Base-by-base conservation (phyloP, 2,888 invertebrate genomes). In the Amaurobius ferox region DNA sequence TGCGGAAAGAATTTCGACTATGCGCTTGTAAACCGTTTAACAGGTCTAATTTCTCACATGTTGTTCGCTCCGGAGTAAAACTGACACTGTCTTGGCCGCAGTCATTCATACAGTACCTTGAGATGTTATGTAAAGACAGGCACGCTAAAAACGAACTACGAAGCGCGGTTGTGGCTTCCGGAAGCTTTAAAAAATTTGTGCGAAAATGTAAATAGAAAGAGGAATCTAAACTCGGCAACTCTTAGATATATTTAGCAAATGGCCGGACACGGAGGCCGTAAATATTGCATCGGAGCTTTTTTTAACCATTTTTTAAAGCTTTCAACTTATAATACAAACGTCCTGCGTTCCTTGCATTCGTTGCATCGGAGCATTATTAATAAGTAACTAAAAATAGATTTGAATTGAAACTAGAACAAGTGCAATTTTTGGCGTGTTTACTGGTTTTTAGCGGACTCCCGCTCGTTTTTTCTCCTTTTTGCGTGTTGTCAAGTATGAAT, bases 161-260 rank as follows among this genome's bases (percentile, higher is more conserved):
- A 40, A 68, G 68, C 32, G 26, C 26, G 68, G 35, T 68, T 68
- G 68, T 26, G 39, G 40, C 68, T 68, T 68, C 68, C 68, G 68
- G 68, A 39, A 68, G 40, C 23, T 68, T 68, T 68, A 68, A 68
- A 68, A 68, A 68, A 68, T 68, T 68, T 68, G 35, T 26, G 39
- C 23, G 32, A 68, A 68, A 68, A 39, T 68, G 68, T 68, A 68
- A 68, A 68, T 68, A 68, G 68, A 68, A 68, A 68, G 68, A 39
- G 40, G 35, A n/a, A 40, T 68, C 68, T 68, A 68, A 68, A 68
- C 68, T 68, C 40, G 68, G 68, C 40, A 68, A 68, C 68, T 39
- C n/a, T 19, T 9, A 68, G 68, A 40, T 68, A 68, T 23, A 68
- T 68, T 68, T 68, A 68, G 68, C 39, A n/a, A 35, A 39, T 68